Base-by-base conservation (phyloP, 2,113 vertebrate species). In the Athene cunicularia region DNA sequence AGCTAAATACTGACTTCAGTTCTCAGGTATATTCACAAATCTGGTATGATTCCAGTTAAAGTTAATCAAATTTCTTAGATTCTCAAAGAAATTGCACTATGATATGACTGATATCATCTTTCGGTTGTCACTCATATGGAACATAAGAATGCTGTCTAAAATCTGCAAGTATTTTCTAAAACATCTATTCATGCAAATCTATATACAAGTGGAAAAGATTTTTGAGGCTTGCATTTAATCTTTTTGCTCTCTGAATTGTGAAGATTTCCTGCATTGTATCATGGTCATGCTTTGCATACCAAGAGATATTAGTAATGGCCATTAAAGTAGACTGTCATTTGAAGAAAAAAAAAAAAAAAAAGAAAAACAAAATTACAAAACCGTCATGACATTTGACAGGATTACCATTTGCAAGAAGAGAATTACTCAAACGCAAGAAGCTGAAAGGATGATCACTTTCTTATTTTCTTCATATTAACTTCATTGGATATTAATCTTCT, bases 241-340 rank as follows among this genome's bases (percentile, higher is more conserved):
- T 26, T 68, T 85, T 91, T 81, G 3, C 39, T 75, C 56, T 75
- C 80, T 58, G 66, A 91, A 89, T 75, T 64, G 41, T 80, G 58
- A 91, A 94, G 70, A 58, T 91, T 95, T 95, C 35, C 83, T 95
- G 56, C 32, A 74, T 80, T 89, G 45, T 94, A 76, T 95, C 76
- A 80, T 43, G 53, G 35, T 47, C 60, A 72, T 85, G 37, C 62
- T 94, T 91, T 91, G 91, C 88, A 94, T 97, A 80, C 91, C 80
- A 58, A 58, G 35, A 53, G 58, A 53, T 56, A 59, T 50, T 91
- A 66, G 77, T 93, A 91, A 95, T 85, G 77, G 50, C 26, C 5
- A 2, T 89, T 87, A 52, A 85, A 91, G 20, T 72, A 75, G 68
- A 49, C 47, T 85, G 43, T 91, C 80, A 84, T 67, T 79, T 70